Conservation (phyloP, 2,888 invertebrate genomes). For the Callyntrura sp. region DNA sequence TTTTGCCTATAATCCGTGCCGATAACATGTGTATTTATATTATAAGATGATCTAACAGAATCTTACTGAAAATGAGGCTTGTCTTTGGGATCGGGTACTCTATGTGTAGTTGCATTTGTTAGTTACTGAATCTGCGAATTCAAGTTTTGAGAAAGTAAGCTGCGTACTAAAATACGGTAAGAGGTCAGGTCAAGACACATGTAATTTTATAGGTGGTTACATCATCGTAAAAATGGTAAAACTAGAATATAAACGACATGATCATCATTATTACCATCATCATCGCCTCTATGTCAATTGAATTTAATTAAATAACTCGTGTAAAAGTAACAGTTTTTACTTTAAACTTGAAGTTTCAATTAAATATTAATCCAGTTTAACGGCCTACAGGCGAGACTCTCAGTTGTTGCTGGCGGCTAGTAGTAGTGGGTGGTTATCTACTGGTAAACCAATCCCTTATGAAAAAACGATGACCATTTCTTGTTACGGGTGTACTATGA, state of each 20-base stretch:
- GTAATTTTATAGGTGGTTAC: constrained; percentile 5
- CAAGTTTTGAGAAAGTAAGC: constrained; percentile 1
- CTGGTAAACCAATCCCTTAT: neutral
- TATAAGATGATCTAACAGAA: too few relatives aligned
- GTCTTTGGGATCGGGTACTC: too few relatives aligned
- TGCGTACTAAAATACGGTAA: neutral
- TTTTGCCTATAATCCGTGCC: too few relatives aligned
- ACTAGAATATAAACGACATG: constrained; percentile 9
- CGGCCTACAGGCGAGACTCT: too few relatives aligned
- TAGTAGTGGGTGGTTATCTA: constrained; percentile 31
- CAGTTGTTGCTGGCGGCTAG: neutral
- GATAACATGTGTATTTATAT: too few relatives aligned
- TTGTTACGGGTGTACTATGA: too few relatives aligned
- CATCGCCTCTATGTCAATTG: constrained; percentile 20
- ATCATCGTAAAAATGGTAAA: constrained; percentile 37
- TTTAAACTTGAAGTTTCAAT: constrained; percentile 23
- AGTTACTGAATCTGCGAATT: too few relatives aligned
- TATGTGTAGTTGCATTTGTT: too few relatives aligned
- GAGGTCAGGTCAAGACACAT: constrained; percentile 46
- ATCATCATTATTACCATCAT: too few relatives aligned
- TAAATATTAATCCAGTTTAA: constrained; percentile 43
- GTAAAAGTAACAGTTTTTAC: constrained; percentile 38
- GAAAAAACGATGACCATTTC: too few relatives aligned
- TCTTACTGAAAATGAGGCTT: too few relatives aligned
- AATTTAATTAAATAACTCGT: constrained; percentile 25